A percentile compares a stretch with the other conserved stretches of the same genome.
Conservation (phyloP, 2,113 vertebrate species). For the Cyanoramphus novaezelandiae region DNA sequence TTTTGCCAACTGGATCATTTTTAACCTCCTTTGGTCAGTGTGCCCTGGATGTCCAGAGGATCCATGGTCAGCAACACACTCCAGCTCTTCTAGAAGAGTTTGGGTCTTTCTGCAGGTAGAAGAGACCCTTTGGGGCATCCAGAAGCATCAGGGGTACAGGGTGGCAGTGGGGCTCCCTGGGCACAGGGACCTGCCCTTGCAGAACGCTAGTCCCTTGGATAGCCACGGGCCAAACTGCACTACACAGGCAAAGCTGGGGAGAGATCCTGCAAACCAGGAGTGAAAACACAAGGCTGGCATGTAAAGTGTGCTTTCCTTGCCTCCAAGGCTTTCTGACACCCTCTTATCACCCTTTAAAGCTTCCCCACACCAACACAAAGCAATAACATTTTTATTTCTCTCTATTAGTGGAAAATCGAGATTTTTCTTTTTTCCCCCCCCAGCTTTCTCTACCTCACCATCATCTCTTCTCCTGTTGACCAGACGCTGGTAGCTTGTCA, state of each 20-base stretch:
- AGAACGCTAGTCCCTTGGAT: neutral
- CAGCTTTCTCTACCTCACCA: neutral
- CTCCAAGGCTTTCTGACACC: neutral
- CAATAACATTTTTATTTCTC: neutral
- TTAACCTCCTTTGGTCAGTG: neutral
- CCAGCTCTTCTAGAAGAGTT: neutral
- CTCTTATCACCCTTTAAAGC: conserved; percentile 38
- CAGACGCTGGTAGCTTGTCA: neutral
- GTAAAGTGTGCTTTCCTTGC: neutral
- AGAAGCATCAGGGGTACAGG: neutral
- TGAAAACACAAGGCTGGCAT: neutral
- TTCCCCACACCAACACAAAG: neutral
- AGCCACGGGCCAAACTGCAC: neutral
- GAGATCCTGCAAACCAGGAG: neutral
- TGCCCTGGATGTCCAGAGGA: neutral
- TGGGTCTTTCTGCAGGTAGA: neutral
- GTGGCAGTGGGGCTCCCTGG: neutral
- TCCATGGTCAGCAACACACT: neutral
- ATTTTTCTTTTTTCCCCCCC: neutral
- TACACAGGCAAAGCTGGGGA: accelerated
- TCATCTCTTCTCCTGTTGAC: neutral
- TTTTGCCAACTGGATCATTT: conserved; percentile 17
- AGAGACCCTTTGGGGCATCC: neutral
- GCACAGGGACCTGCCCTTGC: neutral
- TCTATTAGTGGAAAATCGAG: neutral